A percentile compares a stretch with the other conserved stretches of the same genome.
Evolutionary conservation across 1,140 invertebrate species (phyloP).

Genomic region (Drosophila athabasca): DNA sequence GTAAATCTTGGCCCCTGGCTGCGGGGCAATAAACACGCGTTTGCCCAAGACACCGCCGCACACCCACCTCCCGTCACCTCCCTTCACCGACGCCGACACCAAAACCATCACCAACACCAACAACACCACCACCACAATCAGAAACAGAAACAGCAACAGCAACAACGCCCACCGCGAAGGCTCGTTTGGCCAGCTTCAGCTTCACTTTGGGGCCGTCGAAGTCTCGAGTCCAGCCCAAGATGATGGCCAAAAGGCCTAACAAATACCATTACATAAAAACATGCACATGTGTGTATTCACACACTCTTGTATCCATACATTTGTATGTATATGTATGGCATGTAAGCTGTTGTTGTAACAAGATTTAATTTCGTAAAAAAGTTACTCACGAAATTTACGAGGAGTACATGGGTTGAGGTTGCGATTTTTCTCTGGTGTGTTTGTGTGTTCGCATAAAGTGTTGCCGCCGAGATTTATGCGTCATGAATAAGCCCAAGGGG

Average conservation of each 20-base stretch:
- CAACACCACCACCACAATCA: slow-evolving; percentile 9
- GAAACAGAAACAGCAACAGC: background rate
- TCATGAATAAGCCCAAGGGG: slow-evolving; percentile 77
- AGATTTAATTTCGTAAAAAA: slow-evolving; percentile 83
- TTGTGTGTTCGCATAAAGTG: slow-evolving; percentile 80
- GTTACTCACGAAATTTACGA: slow-evolving; percentile 80
- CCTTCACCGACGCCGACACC: no score
- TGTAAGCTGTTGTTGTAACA: slow-evolving; percentile 71
- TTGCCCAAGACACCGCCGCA: slow-evolving; percentile 64
- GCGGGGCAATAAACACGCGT: slow-evolving; percentile 75
- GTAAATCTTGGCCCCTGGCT: slow-evolving; percentile 75
- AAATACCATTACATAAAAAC: slow-evolving; percentile 42
- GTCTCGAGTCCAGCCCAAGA: slow-evolving; percentile 60
- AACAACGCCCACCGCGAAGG: slow-evolving; percentile 39
- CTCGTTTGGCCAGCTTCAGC: slow-evolving; percentile 64
- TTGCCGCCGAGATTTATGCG: slow-evolving; percentile 76
- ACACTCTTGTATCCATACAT: slow-evolving; percentile 11
- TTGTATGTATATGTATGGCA: background rate
- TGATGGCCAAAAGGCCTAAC: slow-evolving; percentile 39
- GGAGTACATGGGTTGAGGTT: slow-evolving; percentile 79
- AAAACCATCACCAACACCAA: slow-evolving; percentile 5
- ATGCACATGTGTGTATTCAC: slow-evolving; percentile 37
- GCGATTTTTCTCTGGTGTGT: slow-evolving; percentile 57
- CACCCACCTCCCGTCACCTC: slow-evolving; percentile 24
- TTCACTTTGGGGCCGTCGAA: slow-evolving; percentile 59